A percentile compares a stretch with the other conserved stretches of the same genome.
Evolutionary conservation across 1,140 invertebrate species (phyloP).

Genomic region (Zophobas atratus): DNA sequence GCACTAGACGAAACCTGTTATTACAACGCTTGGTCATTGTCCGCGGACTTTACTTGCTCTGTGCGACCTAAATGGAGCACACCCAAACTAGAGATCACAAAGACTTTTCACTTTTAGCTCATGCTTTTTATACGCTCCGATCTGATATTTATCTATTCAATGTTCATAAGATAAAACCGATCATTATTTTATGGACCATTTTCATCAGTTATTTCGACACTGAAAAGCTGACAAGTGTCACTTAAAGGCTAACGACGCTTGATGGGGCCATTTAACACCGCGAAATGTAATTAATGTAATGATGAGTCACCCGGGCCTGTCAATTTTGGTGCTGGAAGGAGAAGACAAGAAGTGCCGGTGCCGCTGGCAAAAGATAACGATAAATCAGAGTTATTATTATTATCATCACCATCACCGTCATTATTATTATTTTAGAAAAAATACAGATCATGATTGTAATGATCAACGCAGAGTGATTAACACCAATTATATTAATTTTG

Average conservation of each 20-base stretch:
- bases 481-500: too few species aligned
- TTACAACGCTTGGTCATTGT: constrained; percentile 63
- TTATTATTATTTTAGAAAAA: too few species aligned
- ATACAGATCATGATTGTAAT: too few species aligned
- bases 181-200: neutral
- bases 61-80: constrained; percentile 63
- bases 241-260: neutral
- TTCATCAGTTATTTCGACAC: neutral
- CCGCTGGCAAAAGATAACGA: too few species aligned
- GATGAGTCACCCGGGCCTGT: neutral
- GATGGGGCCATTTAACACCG: neutral
- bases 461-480: too few species aligned
- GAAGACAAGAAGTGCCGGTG: neutral
- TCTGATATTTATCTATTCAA: neutral
- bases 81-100: constrained; percentile 57
- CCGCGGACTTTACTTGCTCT: constrained; percentile 56
- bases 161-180: neutral
- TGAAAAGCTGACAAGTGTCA: neutral
- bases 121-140: constrained; percentile 13
- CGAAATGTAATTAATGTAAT: neutral
- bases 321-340: neutral
- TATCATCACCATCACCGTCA: too few species aligned
- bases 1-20: constrained; percentile 64
- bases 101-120: constrained; percentile 54
- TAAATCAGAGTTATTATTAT: too few species aligned